Evolutionary conservation across 2,797 vertebrate species (phyloP), one percentile per base, ranked within the genome.

Genomic region (Cheirogaleus major): DNA sequence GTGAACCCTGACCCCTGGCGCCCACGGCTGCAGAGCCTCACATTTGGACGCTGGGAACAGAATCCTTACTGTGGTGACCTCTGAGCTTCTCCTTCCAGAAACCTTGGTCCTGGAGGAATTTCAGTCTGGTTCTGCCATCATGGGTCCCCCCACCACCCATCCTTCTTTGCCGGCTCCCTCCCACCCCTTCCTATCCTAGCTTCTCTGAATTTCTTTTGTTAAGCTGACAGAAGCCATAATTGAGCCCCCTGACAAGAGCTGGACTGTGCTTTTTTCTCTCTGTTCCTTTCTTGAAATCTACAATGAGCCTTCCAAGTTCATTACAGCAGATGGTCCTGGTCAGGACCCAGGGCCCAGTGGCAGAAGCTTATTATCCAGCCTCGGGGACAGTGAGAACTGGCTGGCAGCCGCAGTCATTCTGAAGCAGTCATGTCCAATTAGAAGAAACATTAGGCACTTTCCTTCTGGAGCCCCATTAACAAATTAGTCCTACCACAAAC

Each of bases 311-410:
- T 99, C 99, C 99, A 99, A 99, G 99, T 99, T 98, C 98, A 99
- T 99, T 99, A 99, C 98, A 61, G 97, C 80, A 98, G 98, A 98
- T 98, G 98, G 98, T 98, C 96, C 98, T 98, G 97, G 98, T 98
- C 98, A 96, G 98, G 98, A 97, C 98, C 99, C 98, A 98, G 97
- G 96, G 97, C 97, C 97, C 84, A 98, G 98, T 98, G 99, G 99
- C 99, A 99, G 99, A 99, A 99, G 99, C 99, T 99, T 99, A 99
- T 99, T 99, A 99, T 98, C 97, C 98, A 98, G 99, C 98, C 98
- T 99, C 99, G 98, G 99, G 99, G 99, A 99, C 99, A 99, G 99
- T 99, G 99, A 98, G 99, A 99, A 99, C 99, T 99, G 99, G 99
- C 99, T 83, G 97, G 97, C 98, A 98, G 99, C 98, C 98, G 88